These are phyloP conservation scores for Eumacrocentrus americanus DNA, from an alignment of 2,888 invertebrate genomes.

Conservation along the genomic window DNA sequence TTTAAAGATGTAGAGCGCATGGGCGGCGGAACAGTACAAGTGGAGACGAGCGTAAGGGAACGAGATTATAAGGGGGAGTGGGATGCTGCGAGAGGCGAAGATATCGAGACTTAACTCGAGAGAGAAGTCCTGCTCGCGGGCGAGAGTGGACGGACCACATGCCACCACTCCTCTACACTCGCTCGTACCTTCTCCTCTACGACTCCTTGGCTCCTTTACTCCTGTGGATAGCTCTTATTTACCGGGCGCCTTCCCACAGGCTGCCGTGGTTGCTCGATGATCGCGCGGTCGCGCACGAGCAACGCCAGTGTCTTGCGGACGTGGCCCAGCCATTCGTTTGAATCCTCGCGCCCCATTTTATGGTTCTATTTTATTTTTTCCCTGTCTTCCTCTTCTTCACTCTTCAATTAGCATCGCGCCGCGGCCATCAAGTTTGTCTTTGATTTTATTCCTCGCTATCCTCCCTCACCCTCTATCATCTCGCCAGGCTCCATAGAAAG, in stretches of 20 bases:
- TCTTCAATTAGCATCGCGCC: conserved; percentile 1
- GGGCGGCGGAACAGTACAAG: conserved; percentile 6
- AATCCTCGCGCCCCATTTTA: conserved; percentile 2
- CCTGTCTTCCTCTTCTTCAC: conserved; percentile 5
- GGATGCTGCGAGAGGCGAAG: conserved; percentile 42
- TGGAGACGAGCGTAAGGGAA: neutral
- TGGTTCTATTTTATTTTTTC: neutral
- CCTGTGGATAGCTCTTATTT: conserved; percentile 52
- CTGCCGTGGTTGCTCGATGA: conserved; percentile 30
- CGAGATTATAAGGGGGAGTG: conserved; percentile 31
- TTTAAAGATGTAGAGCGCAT: conserved; percentile 18
- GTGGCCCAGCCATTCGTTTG: conserved; percentile 11
- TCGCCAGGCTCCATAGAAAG: conserved; percentile 5
- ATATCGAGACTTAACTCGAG: conserved; percentile 14
- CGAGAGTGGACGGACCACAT: conserved; percentile 61
- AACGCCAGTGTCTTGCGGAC: conserved; percentile 22
- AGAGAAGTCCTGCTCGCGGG: conserved; percentile 26
- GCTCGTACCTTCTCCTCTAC: conserved; percentile 30
- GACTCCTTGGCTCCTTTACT: conserved; percentile 41
- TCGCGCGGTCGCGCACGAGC: neutral
- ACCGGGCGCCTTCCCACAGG: conserved; percentile 40
- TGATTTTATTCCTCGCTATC: conserved; percentile 1
- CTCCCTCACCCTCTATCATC: neutral
- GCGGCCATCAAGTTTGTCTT: conserved; percentile 7
- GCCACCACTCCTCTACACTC: conserved; percentile 53